Evolutionary conservation across 2,797 vertebrate genomes (phyloP).

Genomic region (Amblyraja radiata): DNA sequence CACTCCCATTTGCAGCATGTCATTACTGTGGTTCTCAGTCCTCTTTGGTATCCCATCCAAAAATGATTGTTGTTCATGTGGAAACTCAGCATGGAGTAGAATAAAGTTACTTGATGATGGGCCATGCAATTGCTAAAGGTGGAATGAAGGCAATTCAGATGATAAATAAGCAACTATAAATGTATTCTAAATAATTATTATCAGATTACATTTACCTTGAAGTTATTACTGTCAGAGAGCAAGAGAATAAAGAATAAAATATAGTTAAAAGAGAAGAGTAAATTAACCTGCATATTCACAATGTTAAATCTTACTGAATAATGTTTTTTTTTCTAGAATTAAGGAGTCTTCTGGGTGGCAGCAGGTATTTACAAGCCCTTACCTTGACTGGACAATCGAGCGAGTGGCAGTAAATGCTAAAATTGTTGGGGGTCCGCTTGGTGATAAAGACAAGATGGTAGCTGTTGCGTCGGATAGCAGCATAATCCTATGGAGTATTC

Average conservation of each 20-base stretch:
- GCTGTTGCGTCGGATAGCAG: constrained; percentile 85
- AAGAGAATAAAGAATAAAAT: background rate
- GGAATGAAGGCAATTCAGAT: no score
- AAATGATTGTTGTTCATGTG: no score
- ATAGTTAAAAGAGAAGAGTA: background rate
- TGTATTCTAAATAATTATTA: background rate
- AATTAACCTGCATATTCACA: background rate
- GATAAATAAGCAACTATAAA: background rate
- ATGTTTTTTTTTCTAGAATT: constrained; percentile 62
- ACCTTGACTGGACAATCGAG: constrained; percentile 87
- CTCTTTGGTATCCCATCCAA: no score
- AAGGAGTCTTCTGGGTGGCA: constrained; percentile 98
- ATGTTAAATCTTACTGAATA: background rate
- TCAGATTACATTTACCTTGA: background rate
- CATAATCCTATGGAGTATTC: constrained; percentile 95
- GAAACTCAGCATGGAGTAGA: no score
- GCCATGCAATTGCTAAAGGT: no score
- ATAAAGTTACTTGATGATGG: no score
- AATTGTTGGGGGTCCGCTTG: constrained; percentile 91
- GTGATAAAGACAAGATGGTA: constrained; percentile 98
- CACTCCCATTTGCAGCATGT: no score
- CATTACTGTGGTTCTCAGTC: no score
- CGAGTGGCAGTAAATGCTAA: constrained; percentile 91
- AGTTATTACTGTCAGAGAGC: background rate
- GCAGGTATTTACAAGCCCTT: constrained; percentile 92